Base-by-base conservation (phyloP, 2,797 vertebrate genomes). In the Glyptemys insculpta region DNA sequence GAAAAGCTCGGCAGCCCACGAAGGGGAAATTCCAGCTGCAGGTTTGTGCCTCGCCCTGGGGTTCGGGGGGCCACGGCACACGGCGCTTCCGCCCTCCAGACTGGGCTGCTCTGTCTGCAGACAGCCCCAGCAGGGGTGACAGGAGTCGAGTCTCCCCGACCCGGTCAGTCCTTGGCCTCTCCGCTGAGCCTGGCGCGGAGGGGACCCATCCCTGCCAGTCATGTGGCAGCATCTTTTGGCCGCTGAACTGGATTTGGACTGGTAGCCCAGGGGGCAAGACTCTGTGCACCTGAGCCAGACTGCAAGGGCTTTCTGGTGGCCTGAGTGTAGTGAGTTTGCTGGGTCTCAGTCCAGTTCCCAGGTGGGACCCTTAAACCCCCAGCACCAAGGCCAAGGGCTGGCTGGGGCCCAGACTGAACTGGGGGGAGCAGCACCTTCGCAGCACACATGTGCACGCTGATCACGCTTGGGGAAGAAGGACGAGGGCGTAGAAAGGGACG, bases 1-100 rank as follows among this genome's bases (percentile, higher is more conserved):
- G 68, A 82, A 82, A 88, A 86, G 87, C 89, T 89, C 91, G 82
- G 91, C 87, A 78, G 29, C 65, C 56, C 86, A 34, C 19, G 78
- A 54, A 81, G 56, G 91, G 91, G 91, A 92, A 92, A 86, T 89
- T 92, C 87, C 83, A 92, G 68, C 85, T 86, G 87, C 50, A 82
- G 79, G 37, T 56, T 65, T 78, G 37, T 72, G 56, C 56, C 57
- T 53, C 53, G n/a, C 34, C 18, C 52, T 83, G 54, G n/a, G 29
- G n/a, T 6, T 37, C 65, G 0, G 65, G 21, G 34, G 59, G 31
- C 31, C 16, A 6, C 12, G 27, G 56, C 57, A 6, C 12, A 34
- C 6, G 31, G 15, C 34, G 15, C 34, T n/a, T 18, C 18, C 18
- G 8, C 62, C 62, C 15, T 19, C 16, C 34, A 5, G 4, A 10